phyloP scores from a whole-genome alignment of 2,797 vertebrate species.

The Helarctos malayanus region DNA sequence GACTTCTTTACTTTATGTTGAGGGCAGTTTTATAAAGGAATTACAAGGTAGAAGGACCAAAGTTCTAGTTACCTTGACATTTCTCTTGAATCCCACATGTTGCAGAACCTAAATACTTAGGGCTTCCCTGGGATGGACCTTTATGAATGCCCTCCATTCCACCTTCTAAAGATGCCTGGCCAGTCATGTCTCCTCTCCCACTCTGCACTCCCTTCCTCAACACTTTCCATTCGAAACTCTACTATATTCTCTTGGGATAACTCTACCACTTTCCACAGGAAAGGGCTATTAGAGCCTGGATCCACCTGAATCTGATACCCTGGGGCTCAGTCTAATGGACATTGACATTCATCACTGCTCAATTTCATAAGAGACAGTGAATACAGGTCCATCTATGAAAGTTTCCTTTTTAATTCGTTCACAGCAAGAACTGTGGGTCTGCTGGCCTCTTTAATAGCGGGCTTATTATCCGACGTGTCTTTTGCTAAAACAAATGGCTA shows the following conservation, averaged over 20 bases:
- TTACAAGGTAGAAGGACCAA: background rate
- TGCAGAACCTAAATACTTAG: background rate
- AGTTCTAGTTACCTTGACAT: background rate
- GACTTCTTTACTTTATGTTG: background rate
- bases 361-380: background rate
- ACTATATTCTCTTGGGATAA: background rate
- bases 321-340: background rate
- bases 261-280: background rate
- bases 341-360: background rate
- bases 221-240: background rate
- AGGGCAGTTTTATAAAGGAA: background rate
- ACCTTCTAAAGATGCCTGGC: background rate
- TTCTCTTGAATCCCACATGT: background rate
- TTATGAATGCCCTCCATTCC: background rate
- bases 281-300: background rate
- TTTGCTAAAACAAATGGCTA: background rate
- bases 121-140: background rate
- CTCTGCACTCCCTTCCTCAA: background rate
- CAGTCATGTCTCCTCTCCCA: background rate
- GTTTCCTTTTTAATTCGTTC: background rate
- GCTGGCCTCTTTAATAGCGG: background rate
- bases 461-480: background rate
- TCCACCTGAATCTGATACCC: background rate
- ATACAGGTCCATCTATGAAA: background rate
- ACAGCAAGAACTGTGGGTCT: background rate